phyloP scores from a whole-genome alignment of 2,888 invertebrate species.

The Campoplex capitator region DNA sequence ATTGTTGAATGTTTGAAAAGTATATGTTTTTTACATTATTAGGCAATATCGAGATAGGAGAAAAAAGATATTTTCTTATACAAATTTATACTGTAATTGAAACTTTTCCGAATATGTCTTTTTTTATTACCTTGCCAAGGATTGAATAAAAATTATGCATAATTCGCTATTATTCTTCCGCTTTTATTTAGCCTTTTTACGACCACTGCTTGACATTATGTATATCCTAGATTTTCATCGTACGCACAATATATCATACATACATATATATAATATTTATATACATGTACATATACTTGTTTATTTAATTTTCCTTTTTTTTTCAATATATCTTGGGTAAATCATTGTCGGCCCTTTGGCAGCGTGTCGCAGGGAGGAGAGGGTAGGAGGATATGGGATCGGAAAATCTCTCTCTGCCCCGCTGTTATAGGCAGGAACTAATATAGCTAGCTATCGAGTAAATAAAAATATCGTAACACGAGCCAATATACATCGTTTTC shows the following conservation, averaged over 20 bases:
- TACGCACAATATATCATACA: slow-evolving; percentile 69
- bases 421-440: slow-evolving; percentile 76
- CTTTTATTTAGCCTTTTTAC: slow-evolving; percentile 76
- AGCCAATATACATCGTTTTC: slow-evolving; percentile 60
- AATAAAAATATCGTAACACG: slow-evolving; percentile 72
- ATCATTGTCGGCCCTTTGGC: slow-evolving; percentile 80
- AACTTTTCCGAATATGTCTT: background rate
- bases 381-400: slow-evolving; percentile 38
- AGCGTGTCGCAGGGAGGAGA: slow-evolving; percentile 71
- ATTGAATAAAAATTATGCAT: slow-evolving; percentile 73
- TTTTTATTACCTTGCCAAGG: slow-evolving; percentile 58
- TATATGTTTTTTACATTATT: background rate
- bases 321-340: slow-evolving; percentile 67
- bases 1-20: slow-evolving; percentile 9
- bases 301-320: slow-evolving; percentile 44
- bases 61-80: slow-evolving; percentile 73
- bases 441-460: slow-evolving; percentile 71
- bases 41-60: background rate
- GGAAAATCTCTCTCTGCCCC: slow-evolving; percentile 63
- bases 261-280: slow-evolving; percentile 70
- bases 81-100: background rate
- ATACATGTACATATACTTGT: slow-evolving; percentile 69
- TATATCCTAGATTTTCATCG: slow-evolving; percentile 70
- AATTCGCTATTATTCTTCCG: slow-evolving; percentile 75
- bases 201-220: slow-evolving; percentile 77